Percentiles rank a stretch among this genome's conserved stretches.
Conservation (phyloP, 2,113 vertebrate species). For the Malaclemys terrapin region DNA sequence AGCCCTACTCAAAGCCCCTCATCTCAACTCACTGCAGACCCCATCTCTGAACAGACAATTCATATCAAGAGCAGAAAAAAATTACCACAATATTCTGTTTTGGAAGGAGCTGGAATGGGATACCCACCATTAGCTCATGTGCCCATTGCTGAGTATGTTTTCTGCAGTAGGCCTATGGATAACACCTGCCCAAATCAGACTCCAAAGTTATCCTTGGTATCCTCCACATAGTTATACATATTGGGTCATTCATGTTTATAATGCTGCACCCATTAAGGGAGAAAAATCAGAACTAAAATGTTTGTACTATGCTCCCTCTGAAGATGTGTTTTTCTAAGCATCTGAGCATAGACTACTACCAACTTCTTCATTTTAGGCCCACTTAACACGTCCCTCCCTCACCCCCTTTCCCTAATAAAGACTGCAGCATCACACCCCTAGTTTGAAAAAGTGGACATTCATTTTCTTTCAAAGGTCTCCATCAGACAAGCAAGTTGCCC, state of each 20-base stretch:
- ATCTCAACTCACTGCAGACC: neutral
- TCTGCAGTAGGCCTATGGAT: neutral
- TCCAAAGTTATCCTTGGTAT: neutral
- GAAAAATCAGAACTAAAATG: neutral
- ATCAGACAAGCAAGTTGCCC: constrained; percentile 42
- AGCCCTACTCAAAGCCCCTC: neutral
- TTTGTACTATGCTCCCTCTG: neutral
- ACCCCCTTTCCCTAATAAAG: neutral
- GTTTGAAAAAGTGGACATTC: constrained; percentile 11
- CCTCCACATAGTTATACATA: neutral
- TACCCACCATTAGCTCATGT: neutral
- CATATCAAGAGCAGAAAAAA: neutral
- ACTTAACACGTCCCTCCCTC: neutral
- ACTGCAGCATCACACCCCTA: neutral
- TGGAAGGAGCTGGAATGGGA: neutral
- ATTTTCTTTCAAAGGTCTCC: constrained; percentile 30
- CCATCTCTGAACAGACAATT: neutral
- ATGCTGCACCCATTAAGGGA: neutral
- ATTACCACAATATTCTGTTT: neutral
- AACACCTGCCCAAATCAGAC: neutral
- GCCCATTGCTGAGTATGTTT: neutral
- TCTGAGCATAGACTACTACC: neutral
- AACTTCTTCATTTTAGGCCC: constrained; percentile 4
- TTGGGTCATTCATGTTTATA: neutral
- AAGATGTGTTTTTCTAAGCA: neutral